Base-by-base conservation (phyloP, 2,797 vertebrate species). In the Lacerta bilineata region DNA sequence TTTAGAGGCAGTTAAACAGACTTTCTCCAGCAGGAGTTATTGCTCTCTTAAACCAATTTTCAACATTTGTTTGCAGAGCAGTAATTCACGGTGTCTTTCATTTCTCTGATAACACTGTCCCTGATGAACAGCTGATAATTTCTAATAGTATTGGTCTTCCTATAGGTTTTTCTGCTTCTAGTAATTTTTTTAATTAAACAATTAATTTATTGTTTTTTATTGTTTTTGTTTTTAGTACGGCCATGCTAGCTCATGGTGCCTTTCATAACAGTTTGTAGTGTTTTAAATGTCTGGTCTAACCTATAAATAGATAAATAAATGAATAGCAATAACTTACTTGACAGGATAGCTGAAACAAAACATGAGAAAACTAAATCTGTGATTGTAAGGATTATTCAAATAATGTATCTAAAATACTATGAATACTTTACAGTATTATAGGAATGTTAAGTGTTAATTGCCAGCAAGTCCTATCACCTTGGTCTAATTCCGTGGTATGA, bases 11-110 rank as follows among this genome's bases (percentile, higher is more conserved):
- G 8, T 86, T 80, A 59, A 33, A 72, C 3, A 4, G 77, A 33
- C 13, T 43, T 81, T 81, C 55, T 33, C 77, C n/a, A 80, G 55
- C 72, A 33, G 59, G 69, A 66, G 55, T 64, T 75, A 75, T 85
- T 80, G 29, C n/a, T 46, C 18, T 80, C 76, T 75, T 75, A 66
- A 85, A 89, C 74, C 23, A 80, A 36, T 75, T 74, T 81, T 85
- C 69, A 89, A 39, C 33, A 59, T 74, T 2, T 27, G 5, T 43
- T 55, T 79, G 50, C 69, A 66, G 59, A 80, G n/a, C 64, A 80
- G 27, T 39, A 80, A 80, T 18, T 75, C 39, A 75, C 33, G 27
- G 74, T 74, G 55, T 17, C 23, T 20, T 15, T 80, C 33, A 36
- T 33, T 27, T 81, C 29, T 36, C 46, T n/a, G 8, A 13, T 3